phyloP scores from a whole-genome alignment of 2,797 vertebrate genomes.

The Myiotriccus ornatus region DNA sequence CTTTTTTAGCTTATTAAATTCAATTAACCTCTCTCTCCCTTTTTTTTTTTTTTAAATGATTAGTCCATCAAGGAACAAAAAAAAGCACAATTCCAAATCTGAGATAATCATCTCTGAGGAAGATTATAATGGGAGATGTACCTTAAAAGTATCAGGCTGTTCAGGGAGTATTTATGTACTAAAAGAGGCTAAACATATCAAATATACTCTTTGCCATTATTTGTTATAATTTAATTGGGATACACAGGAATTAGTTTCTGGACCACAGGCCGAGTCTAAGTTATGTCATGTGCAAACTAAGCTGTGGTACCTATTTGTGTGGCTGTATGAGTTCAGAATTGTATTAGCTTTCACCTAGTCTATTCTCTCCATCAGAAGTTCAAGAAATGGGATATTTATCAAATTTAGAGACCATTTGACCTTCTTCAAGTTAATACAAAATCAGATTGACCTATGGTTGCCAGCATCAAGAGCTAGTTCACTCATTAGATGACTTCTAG shows the following conservation, averaged over 20 bases:
- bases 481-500: constrained; percentile 54
- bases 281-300: constrained; percentile 5
- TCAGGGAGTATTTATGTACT: background rate
- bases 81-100: background rate
- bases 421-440: constrained; percentile 63
- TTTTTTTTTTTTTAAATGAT: background rate
- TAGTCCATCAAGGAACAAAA: background rate
- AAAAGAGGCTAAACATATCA: background rate
- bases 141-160: background rate
- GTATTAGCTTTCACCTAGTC: constrained; percentile 26
- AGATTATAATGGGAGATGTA: background rate
- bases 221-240: background rate
- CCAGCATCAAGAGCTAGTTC: constrained; percentile 44
- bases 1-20: background rate
- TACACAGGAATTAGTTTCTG: background rate
- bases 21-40: background rate
- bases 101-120: background rate
- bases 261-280: background rate
- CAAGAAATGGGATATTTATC: constrained; percentile 63
- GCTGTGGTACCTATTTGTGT: background rate
- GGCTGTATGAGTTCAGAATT: background rate
- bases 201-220: background rate
- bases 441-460: constrained; percentile 53
- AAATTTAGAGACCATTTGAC: constrained; percentile 61
- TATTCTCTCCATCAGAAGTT: constrained; percentile 36